Evolutionary conservation across 2,797 vertebrate genomes (phyloP), one percentile per base, ranked within the genome.

Genomic region (Macrochelys suwanniensis): DNA sequence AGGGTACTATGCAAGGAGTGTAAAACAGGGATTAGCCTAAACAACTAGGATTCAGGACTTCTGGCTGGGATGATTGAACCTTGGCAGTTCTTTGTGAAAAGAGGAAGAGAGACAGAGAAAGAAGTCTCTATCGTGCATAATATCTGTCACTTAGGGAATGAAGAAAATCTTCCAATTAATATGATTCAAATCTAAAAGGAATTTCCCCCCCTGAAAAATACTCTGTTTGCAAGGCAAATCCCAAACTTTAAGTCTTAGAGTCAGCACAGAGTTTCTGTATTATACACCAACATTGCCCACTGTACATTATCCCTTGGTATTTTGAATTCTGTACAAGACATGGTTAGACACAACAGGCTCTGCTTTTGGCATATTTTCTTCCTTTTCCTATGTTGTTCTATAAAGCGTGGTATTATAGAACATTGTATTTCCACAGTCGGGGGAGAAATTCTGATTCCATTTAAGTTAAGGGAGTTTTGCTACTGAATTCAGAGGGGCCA

Each of bases 1-100:
- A 4, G 3, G 8, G 1, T 1, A 76, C 9, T 3, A 3, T 0
- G 0, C 37, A 49, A 33, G 19, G 47, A 59, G 16, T 0, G 1
- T 7, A 47, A 65, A 85, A 65, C 0, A 28, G n/a, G 37, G 37
- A 1, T 21, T 12, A 25, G 0, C 0, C 21, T 21, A 5, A 12
- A 65, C 85, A 85, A 15, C 0, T 23, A 17, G 21, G 0, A 28
- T 4, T 4, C 6, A 47, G 21, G 25, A 47, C 50, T 89, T 68
- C 86, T 31, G 51, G 47, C 28, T 51, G 15, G 23, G 28, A 50
- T 17, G 13, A 33, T 11, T 31, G 16, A 51, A 33, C 3, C 15
- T 51, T 21, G 50, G 81, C 31, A 26, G 26, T n/a, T 80, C 80
- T 51, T 56, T 92, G 74, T 76, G 50, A 59, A 89, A 50, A 74